phyloP scores from a whole-genome alignment of 2,797 vertebrate genomes.

The Picus viridis region DNA sequence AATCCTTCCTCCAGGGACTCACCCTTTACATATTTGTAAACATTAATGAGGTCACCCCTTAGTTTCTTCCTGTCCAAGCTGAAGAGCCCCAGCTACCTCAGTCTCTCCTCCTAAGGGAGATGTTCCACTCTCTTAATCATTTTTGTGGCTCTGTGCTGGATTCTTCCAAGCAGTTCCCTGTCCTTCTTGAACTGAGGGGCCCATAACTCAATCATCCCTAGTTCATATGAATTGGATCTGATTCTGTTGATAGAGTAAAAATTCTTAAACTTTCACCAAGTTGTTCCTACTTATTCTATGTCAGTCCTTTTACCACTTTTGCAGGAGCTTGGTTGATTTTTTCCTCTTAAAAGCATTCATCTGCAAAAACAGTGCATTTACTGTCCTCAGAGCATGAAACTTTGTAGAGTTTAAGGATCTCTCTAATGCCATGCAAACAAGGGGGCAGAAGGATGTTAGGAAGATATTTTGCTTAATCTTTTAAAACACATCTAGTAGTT shows the following conservation, averaged over 20 bases:
- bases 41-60: too few species aligned
- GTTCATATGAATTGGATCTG: background rate
- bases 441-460: rapidly evolving
- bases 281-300: background rate
- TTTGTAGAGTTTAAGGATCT: background rate
- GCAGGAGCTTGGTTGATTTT: background rate
- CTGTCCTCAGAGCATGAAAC: background rate
- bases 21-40: too few species aligned
- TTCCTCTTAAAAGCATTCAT: background rate
- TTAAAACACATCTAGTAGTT: background rate
- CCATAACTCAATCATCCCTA: background rate
- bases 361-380: background rate
- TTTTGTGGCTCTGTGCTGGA: too few species aligned
- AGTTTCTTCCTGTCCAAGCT: too few species aligned
- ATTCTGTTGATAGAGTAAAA: background rate
- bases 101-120: too few species aligned
- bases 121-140: too few species aligned
- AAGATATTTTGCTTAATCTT: background rate
- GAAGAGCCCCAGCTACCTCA: too few species aligned
- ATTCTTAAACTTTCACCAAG: background rate
- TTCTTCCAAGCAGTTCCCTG: too few species aligned
- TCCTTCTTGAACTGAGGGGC: too few species aligned
- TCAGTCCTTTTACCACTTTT: background rate
- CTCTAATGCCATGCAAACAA: background rate
- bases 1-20: too few species aligned